Evolutionary conservation across 2,113 vertebrate genomes (phyloP).

Genomic region (Silurus asotus): DNA sequence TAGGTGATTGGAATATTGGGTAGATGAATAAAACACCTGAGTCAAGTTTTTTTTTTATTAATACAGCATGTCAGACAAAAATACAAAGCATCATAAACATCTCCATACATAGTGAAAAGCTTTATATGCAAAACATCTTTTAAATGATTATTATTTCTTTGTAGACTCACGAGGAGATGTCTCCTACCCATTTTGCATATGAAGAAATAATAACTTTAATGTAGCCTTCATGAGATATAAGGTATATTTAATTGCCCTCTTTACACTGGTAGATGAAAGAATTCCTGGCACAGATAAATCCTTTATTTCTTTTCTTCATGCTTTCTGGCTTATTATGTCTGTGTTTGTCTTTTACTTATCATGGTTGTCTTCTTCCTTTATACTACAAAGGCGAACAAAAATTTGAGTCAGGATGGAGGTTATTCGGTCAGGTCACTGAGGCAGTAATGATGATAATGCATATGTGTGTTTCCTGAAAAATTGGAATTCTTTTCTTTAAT

Average conservation of each 20-base stretch:
- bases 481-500: not conserved
- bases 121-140: no score
- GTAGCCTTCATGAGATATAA: not conserved
- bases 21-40: not conserved
- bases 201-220: not conserved
- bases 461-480: constrained; percentile 1
- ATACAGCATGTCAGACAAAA: not conserved
- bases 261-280: not conserved
- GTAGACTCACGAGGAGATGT: no score
- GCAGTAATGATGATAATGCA: not conserved
- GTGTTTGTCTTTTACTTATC: not conserved
- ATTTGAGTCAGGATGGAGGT: not conserved
- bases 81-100: no score
- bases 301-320: constrained; percentile 1
- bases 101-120: no score
- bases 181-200: not conserved
- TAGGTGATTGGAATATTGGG: not conserved
- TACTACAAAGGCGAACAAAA: constrained; percentile 8
- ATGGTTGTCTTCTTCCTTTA: not conserved
- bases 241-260: not conserved
- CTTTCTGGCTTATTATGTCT: not conserved
- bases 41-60: not conserved
- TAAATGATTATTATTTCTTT: no score
- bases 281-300: not conserved
- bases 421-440: constrained; percentile 26